Base-by-base conservation (phyloP, 2,113 vertebrate species). In the Cyanistes caeruleus region DNA sequence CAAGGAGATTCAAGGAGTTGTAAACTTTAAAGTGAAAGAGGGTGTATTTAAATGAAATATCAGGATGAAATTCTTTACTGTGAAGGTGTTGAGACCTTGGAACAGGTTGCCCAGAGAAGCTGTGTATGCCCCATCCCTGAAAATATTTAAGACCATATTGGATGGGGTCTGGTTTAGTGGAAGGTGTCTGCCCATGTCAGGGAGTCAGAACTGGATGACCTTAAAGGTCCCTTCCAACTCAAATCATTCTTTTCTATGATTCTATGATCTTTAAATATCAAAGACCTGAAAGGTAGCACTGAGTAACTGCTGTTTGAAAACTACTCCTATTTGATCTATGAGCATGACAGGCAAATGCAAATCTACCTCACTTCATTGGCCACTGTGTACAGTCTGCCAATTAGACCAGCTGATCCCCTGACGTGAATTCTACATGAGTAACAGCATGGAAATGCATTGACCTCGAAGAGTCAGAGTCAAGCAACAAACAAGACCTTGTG, bases 401-500 rank as follows among this genome's bases (percentile, higher is more conserved):
- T 84, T 87, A 89, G 35, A 79, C 52, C 62, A 87, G 31, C 52
- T 78, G 80, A 92, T 64, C 77, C 25, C 46, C 41, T 90, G 82
- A 84, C 3, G 2, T 30, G 55, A 92, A 73, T 64, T n/a, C 21
- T 63, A 8, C 56, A 31, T 30, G 70, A 76, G 35, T 49, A 91
- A 82, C 78, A 89, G 37, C 84, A 69, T 25, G 63, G 63, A 94
- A 94, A 85, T 6, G 1, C 70, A 49, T n/a, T 93, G 75, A 96
- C 53, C 65, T 91, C 67, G 6, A 64, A n/a, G 21, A 79, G 30
- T 44, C 81, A 90, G 51, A 87, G 31, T 11, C 78, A 41, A 70
- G 7, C 41, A 69, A 49, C n/a, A 58, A 75, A 73, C 15, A 62
- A 52, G 35, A 63, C 28, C 10, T 74, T 52, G 12, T 63, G 52